Conservation (phyloP, 2,113 vertebrate species). For the Tonatia bakeri region DNA sequence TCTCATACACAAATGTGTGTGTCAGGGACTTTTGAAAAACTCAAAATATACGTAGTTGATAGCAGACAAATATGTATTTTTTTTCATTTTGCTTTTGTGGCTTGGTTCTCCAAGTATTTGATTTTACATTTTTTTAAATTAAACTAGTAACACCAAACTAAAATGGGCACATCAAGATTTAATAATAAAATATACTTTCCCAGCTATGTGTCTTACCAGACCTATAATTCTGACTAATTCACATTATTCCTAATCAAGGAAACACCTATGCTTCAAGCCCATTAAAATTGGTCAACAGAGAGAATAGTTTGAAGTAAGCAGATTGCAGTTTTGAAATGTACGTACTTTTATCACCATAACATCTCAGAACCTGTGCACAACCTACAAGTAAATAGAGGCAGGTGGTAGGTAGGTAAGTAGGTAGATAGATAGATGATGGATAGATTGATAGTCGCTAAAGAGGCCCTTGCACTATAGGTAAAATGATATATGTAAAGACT, state of each 20-base stretch:
- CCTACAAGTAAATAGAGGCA: background rate
- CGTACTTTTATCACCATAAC: background rate
- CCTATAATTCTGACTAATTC: background rate
- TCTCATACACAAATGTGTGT: background rate
- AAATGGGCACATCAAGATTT: background rate
- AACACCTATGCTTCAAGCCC: background rate
- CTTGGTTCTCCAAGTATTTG: background rate
- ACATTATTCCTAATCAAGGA: background rate
- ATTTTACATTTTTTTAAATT: background rate
- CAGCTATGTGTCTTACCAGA: background rate
- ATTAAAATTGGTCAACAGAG: background rate
- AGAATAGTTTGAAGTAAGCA: background rate
- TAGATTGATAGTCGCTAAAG: background rate
- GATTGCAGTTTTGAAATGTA: background rate
- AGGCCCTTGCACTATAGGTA: background rate
- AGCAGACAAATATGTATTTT: background rate
- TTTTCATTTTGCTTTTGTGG: background rate
- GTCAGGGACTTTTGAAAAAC: constrained; percentile 7
- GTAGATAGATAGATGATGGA: too few species aligned
- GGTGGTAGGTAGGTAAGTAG: background rate
- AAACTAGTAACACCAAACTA: background rate
- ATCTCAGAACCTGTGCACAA: background rate
- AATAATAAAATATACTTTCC: background rate
- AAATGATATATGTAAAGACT: background rate
- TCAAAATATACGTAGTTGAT: background rate